Evolutionary conservation across 2,797 vertebrate species (phyloP), one percentile per base, ranked within the genome.

Genomic region (Champsocephalus gunnari): DNA sequence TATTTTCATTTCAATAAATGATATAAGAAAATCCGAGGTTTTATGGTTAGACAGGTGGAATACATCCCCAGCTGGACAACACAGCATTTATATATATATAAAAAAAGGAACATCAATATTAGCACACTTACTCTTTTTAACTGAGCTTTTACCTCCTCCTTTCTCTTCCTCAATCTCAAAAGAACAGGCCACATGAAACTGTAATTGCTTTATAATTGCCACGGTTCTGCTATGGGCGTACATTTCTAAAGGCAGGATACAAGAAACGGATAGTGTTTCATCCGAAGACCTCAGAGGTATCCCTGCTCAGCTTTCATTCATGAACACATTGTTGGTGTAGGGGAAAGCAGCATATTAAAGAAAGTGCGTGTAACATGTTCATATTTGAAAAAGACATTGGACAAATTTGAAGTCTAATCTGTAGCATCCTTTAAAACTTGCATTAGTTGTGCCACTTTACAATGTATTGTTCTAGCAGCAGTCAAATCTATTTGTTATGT

Each of bases 201-300:
- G 90, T 93, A 93, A 93, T 93, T 90, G 87, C 88, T 88, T 87
- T 60, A 90, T 93, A 92, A 94, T 92, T 92, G 88, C 88, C 62
- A 79, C 50, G 48, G 76, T 83, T 88, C 81, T 90, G 82, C 81
- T 65, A 75, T 75, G 81, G 81, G 82, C 82, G 54, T 71, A 83
- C 8, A 79, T 85, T 84, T 92, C 83, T 82, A 84, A 91, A 87
- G 83, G 77, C 88, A 86, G 77, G 85, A 86, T 63, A 67, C 74
- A 73, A 87, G 80, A 85, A 83, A 64, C 45, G 77, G 82, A 91
- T 93, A 86, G 68, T 81, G 90, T 93, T 93, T 92, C 90, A 84
- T 76, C 64, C 41, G 54, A 72, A 88, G 83, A 85, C 86, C 80
- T 81, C 80, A 67, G 73, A 87, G 79, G 81, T 72, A 83, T 84